These are phyloP conservation scores for Hemaris fuciformis DNA, from an alignment of 2,888 invertebrate species.

Conservation along the genomic window DNA sequence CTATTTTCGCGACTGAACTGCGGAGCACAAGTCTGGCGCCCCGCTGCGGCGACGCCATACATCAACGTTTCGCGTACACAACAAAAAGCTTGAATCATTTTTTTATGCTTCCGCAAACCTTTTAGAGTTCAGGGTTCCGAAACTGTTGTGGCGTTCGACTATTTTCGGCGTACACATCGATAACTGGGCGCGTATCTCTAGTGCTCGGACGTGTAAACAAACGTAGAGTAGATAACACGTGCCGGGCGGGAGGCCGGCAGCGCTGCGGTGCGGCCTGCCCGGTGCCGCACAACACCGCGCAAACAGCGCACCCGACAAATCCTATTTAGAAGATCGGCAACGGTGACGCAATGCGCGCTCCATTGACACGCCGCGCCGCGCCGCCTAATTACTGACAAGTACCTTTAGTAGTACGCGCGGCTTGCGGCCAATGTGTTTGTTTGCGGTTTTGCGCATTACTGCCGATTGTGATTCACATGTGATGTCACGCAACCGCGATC, in stretches of 20 bases:
- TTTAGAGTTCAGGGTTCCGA: constrained; percentile 39
- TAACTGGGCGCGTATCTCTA: constrained; percentile 27
- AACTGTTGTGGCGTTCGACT: constrained; percentile 25
- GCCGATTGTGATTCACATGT: neutral
- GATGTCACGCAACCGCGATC: neutral
- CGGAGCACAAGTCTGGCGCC: neutral
- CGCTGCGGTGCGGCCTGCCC: constrained; percentile 33
- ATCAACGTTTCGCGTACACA: neutral
- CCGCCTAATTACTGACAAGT: constrained; percentile 17
- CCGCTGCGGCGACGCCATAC: neutral
- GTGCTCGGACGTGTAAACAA: constrained; percentile 33
- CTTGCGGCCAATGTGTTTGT: neutral
- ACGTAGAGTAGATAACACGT: constrained; percentile 48
- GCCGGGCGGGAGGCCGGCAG: constrained; percentile 28
- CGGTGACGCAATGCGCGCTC: constrained; percentile 34
- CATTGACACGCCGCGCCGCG: constrained; percentile 11
- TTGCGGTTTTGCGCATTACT: neutral
- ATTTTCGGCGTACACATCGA: constrained; percentile 37
- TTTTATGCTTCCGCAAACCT: constrained; percentile 34
- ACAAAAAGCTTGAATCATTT: constrained; percentile 22
- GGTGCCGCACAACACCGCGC: constrained; percentile 27
- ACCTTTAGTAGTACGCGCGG: constrained; percentile 6
- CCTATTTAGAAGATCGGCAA: constrained; percentile 43
- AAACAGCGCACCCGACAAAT: constrained; percentile 30
- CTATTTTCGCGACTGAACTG: neutral